phyloP scores from a whole-genome alignment of 2,888 invertebrate species.

The Junonia oenone region DNA sequence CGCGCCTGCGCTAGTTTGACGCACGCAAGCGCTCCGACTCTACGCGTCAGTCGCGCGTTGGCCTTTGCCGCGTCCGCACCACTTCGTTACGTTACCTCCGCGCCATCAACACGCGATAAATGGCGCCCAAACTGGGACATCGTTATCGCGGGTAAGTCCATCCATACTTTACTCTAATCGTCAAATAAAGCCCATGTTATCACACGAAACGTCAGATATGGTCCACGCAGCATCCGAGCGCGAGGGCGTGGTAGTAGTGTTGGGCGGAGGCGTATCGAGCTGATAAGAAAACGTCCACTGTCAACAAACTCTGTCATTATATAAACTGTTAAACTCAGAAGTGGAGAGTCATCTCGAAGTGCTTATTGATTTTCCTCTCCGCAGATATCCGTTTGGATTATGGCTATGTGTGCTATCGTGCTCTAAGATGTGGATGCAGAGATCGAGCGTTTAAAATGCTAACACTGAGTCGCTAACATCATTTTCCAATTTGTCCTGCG shows the following conservation, averaged over 20 bases:
- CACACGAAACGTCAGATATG: constrained; percentile 24
- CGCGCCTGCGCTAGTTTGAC: constrained; percentile 57
- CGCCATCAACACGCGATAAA: constrained; percentile 64
- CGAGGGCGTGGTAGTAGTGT: constrained; percentile 66
- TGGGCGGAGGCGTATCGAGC: constrained; percentile 58
- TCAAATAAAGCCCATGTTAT: constrained; percentile 3
- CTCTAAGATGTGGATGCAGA: constrained; percentile 45
- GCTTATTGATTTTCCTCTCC: constrained; percentile 65
- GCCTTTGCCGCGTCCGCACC: constrained; percentile 50
- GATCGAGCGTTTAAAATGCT: constrained; percentile 12
- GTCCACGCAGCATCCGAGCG: constrained; percentile 57
- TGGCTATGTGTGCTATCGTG: constrained; percentile 52
- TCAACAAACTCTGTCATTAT: constrained; percentile 69
- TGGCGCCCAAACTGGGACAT: constrained; percentile 70
- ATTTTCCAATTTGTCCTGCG: constrained; percentile 27
- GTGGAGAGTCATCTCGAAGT: constrained; percentile 49
- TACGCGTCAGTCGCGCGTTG: constrained; percentile 64
- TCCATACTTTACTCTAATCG: constrained; percentile 7
- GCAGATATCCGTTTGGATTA: constrained; percentile 38
- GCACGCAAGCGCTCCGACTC: constrained; percentile 52
- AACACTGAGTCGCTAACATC: constrained; percentile 16
- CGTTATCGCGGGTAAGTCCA: constrained; percentile 66
- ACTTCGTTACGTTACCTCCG: constrained; percentile 36
- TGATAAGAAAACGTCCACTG: constrained; percentile 69
- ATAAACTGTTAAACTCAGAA: constrained; percentile 44